These are phyloP conservation scores for Hydra vulgaris DNA, from an alignment of 30 jellyfish, hydroid and myxozoan genomes.

Conservation along the genomic window DNA sequence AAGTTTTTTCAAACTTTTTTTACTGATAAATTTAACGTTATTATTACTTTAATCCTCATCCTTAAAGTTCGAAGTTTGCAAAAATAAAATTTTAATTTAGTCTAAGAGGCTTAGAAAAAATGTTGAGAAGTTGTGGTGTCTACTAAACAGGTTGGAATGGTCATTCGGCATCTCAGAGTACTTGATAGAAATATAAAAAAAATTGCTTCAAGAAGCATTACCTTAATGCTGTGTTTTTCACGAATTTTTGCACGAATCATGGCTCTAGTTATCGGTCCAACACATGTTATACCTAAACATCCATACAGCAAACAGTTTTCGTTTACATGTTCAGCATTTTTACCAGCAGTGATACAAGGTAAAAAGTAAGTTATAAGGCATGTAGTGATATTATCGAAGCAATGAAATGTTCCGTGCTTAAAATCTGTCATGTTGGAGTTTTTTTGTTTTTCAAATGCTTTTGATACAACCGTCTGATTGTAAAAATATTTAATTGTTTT, in stretches of 20 bases:
- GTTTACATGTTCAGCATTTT: conserved; percentile 82
- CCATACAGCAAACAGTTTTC: conserved; percentile 72
- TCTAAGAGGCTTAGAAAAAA: too few species aligned
- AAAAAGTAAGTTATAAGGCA: conserved; percentile 60
- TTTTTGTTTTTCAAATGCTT: neutral
- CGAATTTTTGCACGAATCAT: conserved; percentile 65
- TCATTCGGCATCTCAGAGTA: too few species aligned
- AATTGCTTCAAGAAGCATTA: neutral
- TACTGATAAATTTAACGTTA: too few species aligned
- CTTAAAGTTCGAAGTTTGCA: too few species aligned
- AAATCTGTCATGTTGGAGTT: conserved; percentile 19
- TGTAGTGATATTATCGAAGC: conserved; percentile 63
- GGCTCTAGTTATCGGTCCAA: conserved; percentile 62
- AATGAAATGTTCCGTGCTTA: conserved; percentile 66
- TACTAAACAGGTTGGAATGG: too few species aligned
- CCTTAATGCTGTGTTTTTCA: conserved; percentile 67
- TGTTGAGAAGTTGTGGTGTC: too few species aligned
- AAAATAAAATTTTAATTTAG: too few species aligned
- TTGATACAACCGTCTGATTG: too few species aligned
- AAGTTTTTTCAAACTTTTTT: too few species aligned
- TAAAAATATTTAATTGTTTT: too few species aligned
- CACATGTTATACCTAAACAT: conserved; percentile 58
- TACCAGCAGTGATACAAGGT: conserved; percentile 81
- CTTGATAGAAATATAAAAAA: too few species aligned
- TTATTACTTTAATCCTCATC: too few species aligned